A percentile compares a stretch with the other conserved stretches of the same genome.
phyloP scores from a whole-genome alignment of 2,888 invertebrate genomes.

The Yponomeuta malinellus region DNA sequence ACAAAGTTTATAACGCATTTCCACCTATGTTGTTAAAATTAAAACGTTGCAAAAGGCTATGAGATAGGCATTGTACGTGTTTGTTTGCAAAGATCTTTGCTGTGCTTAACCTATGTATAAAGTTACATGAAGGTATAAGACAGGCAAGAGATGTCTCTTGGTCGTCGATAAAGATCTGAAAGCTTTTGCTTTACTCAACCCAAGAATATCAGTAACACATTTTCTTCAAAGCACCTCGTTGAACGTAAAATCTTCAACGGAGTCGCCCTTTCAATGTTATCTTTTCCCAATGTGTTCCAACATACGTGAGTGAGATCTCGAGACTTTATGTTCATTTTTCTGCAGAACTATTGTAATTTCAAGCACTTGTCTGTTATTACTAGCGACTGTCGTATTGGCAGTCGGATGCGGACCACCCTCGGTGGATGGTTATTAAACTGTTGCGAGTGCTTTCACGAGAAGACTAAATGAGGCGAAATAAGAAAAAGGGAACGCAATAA shows the following conservation, averaged over 20 bases:
- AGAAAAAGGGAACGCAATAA: conserved; percentile 21
- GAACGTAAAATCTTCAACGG: background rate
- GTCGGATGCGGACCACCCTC: conserved; percentile 1
- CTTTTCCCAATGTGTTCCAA: background rate
- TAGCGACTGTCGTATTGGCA: background rate
- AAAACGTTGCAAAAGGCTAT: too few species aligned
- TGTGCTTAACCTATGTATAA: too few species aligned
- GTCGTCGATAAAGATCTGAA: too few species aligned
- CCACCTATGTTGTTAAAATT: too few species aligned
- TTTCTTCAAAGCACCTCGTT: background rate
- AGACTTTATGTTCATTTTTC: background rate
- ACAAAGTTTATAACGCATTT: too few species aligned
- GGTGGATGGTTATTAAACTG: background rate
- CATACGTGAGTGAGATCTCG: background rate
- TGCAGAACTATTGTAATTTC: background rate
- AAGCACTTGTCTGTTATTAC: background rate
- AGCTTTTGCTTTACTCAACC: too few species aligned
- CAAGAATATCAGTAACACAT: background rate
- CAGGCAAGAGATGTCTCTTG: too few species aligned
- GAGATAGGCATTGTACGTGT: too few species aligned
- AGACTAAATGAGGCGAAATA: conserved; percentile 14
- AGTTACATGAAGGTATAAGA: too few species aligned
- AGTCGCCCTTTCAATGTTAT: background rate
- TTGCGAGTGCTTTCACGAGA: background rate
- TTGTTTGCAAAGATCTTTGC: too few species aligned